Percentiles rank a stretch among this genome's conserved stretches.
Evolutionary conservation across 2,888 invertebrate genomes (phyloP).

Genomic region (Andrena haemorrhoa): DNA sequence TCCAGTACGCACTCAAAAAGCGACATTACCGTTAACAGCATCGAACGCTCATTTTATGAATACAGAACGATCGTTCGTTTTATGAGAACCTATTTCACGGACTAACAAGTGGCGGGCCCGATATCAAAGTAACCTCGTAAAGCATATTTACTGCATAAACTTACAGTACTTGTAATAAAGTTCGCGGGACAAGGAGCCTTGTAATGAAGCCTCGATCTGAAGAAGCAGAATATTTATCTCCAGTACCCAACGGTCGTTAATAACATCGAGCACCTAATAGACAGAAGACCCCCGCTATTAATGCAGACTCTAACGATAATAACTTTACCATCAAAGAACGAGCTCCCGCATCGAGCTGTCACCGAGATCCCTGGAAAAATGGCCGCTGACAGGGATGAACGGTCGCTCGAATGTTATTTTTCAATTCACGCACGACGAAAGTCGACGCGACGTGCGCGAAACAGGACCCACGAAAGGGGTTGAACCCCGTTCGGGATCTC

Average conservation of each 20-base stretch:
- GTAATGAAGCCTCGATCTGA: constrained; percentile 1
- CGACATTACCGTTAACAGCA: background rate
- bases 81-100: constrained; percentile 2
- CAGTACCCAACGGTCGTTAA: background rate
- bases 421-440: constrained; percentile 68
- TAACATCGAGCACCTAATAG: constrained; percentile 18
- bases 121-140: constrained; percentile 19
- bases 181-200: background rate
- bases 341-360: background rate
- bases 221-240: constrained; percentile 17
- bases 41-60: constrained; percentile 10
- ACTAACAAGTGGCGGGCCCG: constrained; percentile 16
- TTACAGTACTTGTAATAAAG: background rate
- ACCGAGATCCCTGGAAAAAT: background rate
- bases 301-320: background rate
- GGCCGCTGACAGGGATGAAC: background rate
- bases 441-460: constrained; percentile 67
- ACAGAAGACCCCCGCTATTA: background rate
- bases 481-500: constrained; percentile 44
- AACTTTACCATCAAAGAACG: background rate
- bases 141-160: constrained; percentile 24
- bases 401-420: constrained; percentile 51
- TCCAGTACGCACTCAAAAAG: background rate
- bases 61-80: constrained; percentile 25
- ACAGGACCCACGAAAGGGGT: constrained; percentile 61